Base-by-base conservation (phyloP, 2,888 invertebrate species). In the Ichneumoninae sp. region DNA sequence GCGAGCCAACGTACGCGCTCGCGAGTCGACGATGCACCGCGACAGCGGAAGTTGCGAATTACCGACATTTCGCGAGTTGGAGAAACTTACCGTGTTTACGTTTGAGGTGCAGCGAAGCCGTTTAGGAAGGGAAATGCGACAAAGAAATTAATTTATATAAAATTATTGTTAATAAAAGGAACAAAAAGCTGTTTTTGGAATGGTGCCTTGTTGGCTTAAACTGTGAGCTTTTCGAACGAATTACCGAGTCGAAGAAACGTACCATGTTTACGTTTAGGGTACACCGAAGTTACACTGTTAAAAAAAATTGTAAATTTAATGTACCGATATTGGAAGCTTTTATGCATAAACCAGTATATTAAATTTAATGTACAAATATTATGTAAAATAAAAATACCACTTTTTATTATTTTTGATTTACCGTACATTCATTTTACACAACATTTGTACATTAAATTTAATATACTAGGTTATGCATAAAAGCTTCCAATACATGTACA, bases 41-140 rank as follows among this genome's bases (percentile, higher is more conserved):
- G n/a, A 30, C 13, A 85, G 73, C 82, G 85, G 85, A 85, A 80
- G 85, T 80, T 33, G 63, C 85, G 73, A 85, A 85, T 85, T 85
- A 85, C 63, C 79, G 65, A 54, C 76, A 36, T 79, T 85, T 80
- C 50, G 82, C 54, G 36, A 52, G 66, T 66, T 57, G 65, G 76
- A 68, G 71, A 57, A 50, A 76, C 26, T 33, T 44, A 71, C 52
- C 22, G 30, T 65, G 75, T 76, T 80, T 70, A 40, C 69, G 66
- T 63, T 22, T n/a, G 16, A 54, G 60, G 22, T 26, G 57, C 3
- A 26, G 3, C 60, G 19, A 8, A 54, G 54, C 13, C 30, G 22
- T 30, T 60, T 30, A 30, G 1, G 16, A 60, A 10, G 26, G 16
- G 19, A 54, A 54, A 47, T 1, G 13, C 4, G 16, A 47, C 13